Conservation (phyloP, 2,113 vertebrate species). For the Eptatretus burgeri region DNA sequence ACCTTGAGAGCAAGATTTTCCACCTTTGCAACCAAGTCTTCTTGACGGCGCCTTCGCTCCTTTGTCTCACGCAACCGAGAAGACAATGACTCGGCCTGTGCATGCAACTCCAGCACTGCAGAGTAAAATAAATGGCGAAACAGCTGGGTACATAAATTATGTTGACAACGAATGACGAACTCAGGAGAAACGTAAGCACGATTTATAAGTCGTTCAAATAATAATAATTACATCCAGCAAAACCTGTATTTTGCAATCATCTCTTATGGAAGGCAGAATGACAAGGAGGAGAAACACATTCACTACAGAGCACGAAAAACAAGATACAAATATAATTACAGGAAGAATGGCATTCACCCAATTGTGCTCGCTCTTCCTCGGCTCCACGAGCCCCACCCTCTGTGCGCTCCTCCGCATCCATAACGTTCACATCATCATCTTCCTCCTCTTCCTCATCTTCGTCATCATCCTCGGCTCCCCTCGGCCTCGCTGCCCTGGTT, state of each 20-base stretch:
- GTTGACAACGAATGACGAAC: too few species aligned
- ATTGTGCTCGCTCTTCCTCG: not conserved
- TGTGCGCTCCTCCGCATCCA: not conserved
- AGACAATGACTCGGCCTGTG: conserved; percentile 65
- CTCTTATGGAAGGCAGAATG: too few species aligned
- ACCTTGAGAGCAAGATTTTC: conserved; percentile 89
- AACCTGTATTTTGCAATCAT: too few species aligned
- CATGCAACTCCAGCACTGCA: conserved; percentile 54
- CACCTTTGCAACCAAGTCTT: conserved; percentile 92
- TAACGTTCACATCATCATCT: not conserved
- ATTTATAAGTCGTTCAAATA: too few species aligned
- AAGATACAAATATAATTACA: too few species aligned
- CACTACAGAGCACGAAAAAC: too few species aligned
- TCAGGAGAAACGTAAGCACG: too few species aligned
- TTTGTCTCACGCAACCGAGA: conserved; percentile 70
- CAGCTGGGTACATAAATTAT: too few species aligned
- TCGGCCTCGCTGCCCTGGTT: conserved; percentile 2
- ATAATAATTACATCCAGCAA: too few species aligned
- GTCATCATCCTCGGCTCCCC: not conserved
- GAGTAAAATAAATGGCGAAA: too few species aligned
- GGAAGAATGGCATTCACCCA: not conserved
- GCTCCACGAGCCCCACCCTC: not conserved
- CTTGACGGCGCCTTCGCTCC: conserved; percentile 65
- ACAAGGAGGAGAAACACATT: too few species aligned
- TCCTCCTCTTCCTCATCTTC: not conserved